A percentile compares a stretch with the other conserved stretches of the same genome.
Conservation (phyloP, 1,140 invertebrate genomes). For the Sarcophaga peregrina region DNA sequence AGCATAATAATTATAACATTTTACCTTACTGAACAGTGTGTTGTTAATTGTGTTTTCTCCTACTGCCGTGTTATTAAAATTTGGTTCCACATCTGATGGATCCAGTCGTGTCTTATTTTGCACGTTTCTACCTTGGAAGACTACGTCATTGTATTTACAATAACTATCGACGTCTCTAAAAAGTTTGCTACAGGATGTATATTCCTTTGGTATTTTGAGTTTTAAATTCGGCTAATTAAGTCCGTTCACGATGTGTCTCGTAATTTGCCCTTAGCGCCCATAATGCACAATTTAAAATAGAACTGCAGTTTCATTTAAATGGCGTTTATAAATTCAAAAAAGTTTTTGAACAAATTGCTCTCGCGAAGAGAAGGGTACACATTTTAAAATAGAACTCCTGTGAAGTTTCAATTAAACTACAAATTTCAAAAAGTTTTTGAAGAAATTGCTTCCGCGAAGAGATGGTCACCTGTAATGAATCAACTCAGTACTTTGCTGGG, state of each 20-base stretch:
- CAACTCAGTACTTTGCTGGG: not conserved
- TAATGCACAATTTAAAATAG: not conserved
- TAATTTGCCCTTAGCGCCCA: not conserved
- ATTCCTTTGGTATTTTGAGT: not conserved
- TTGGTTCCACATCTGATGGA: not conserved
- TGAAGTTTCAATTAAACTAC: not conserved
- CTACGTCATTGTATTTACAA: conserved; percentile 14
- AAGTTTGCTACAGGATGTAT: not conserved
- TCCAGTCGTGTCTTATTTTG: not conserved
- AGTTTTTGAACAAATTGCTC: too few species aligned
- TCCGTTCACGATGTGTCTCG: not conserved
- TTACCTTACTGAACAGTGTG: not conserved
- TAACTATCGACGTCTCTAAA: not conserved
- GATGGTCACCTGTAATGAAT: not conserved
- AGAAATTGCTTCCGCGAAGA: too few species aligned
- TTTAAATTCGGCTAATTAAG: not conserved
- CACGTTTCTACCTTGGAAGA: not conserved
- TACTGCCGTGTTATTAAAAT: not conserved
- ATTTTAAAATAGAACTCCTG: conserved; percentile 16
- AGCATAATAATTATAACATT: conserved; percentile 41
- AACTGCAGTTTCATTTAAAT: too few species aligned
- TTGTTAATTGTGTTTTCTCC: not conserved
- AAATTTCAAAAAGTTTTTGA: too few species aligned
- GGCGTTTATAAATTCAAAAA: too few species aligned
- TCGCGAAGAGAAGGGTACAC: too few species aligned